Percentiles rank a stretch among this genome's conserved stretches.
Conservation (phyloP, 2,113 vertebrate genomes). For the Heteronetta atricapilla region DNA sequence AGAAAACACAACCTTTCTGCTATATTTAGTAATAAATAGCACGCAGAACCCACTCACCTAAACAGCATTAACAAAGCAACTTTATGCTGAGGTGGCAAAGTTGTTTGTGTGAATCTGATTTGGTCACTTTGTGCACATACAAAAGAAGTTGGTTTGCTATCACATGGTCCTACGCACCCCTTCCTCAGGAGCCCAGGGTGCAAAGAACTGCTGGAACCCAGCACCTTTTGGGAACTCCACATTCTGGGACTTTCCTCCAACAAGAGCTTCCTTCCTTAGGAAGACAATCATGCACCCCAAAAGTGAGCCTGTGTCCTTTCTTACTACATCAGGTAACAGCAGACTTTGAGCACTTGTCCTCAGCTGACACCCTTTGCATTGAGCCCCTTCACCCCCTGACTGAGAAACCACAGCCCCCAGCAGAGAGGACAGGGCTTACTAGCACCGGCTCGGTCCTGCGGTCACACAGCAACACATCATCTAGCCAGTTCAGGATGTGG, state of each 20-base stretch:
- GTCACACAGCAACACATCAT: not conserved
- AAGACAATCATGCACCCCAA: not conserved
- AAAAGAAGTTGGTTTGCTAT: not conserved
- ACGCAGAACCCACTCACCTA: too few relatives aligned
- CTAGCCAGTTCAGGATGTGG: conserved; percentile 13
- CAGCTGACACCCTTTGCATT: not conserved
- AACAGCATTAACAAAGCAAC: too few relatives aligned
- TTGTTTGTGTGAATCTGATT: not conserved
- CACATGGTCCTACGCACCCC: not conserved
- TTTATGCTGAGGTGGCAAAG: not conserved
- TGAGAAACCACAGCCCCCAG: not conserved
- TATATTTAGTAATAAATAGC: too few relatives aligned
- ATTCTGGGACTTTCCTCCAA: not conserved
- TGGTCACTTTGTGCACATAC: too few relatives aligned
- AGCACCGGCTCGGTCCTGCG: not conserved
- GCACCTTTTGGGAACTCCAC: not conserved
- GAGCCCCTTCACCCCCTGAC: not conserved
- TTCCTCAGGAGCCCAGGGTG: not conserved
- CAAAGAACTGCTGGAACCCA: not conserved
- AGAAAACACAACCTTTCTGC: not conserved
- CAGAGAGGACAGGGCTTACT: conserved; percentile 7
- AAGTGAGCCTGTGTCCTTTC: rapidly evolving
- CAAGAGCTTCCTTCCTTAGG: not conserved
- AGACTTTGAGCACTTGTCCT: not conserved
- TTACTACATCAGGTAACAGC: not conserved